These are phyloP conservation scores for Platerodrilus igneus DNA, from an alignment of 2,888 invertebrate genomes.

Conservation along the genomic window DNA sequence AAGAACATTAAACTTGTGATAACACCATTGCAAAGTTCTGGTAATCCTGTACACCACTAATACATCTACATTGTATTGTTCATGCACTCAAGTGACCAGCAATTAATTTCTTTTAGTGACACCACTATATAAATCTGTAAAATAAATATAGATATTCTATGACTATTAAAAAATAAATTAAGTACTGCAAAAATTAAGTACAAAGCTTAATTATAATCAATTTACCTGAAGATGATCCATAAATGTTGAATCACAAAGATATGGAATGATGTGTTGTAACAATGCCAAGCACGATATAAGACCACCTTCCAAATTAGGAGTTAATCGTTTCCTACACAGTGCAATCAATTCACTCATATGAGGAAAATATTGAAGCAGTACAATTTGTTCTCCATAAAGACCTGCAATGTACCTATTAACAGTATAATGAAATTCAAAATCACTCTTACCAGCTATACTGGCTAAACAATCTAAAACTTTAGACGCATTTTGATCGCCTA, in stretches of 20 bases:
- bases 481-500: conserved; percentile 75
- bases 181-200: neutral
- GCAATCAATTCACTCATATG: conserved; percentile 83
- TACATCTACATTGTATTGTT: no score
- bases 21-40: no score
- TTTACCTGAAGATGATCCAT: conserved; percentile 82
- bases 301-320: conserved; percentile 81
- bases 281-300: conserved; percentile 79
- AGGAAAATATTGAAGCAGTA: conserved; percentile 84
- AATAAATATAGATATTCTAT: no score
- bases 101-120: no score
- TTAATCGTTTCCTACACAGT: conserved; percentile 74
- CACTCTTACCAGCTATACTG: conserved; percentile 70
- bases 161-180: no score
- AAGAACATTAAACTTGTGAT: no score
- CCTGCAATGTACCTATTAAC: conserved; percentile 40
- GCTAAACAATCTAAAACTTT: conserved; percentile 89
- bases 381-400: conserved; percentile 82
- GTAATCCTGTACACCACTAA: no score
- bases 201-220: no score
- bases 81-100: no score
- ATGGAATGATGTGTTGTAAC: conserved; percentile 74
- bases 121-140: no score
- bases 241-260: conserved; percentile 74
- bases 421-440: neutral